Conservation (phyloP, 2,797 vertebrate species). For the Schizothorax lantsangensis region DNA sequence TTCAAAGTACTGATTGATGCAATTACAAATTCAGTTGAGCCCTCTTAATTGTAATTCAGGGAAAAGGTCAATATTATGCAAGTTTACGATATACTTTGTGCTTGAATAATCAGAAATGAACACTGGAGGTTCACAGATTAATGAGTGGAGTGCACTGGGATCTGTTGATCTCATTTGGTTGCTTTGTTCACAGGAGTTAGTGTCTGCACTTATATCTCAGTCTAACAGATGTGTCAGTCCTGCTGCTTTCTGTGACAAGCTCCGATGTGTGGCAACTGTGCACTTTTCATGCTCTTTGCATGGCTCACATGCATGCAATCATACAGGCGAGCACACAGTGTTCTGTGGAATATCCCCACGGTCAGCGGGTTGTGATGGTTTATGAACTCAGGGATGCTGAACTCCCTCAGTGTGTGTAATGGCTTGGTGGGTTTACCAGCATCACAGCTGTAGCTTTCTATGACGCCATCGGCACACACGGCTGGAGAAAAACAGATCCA, state of each 20-base stretch:
- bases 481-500: background rate
- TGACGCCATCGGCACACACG: background rate
- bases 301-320: background rate
- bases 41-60: slow-evolving; percentile 38
- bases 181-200: slow-evolving; percentile 4
- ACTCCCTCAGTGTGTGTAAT: slow-evolving; percentile 21
- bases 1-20: slow-evolving; percentile 24
- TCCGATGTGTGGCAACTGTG: background rate
- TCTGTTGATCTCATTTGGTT: background rate
- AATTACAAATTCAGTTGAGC: slow-evolving; percentile 27
- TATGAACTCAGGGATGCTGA: slow-evolving; percentile 32
- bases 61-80: slow-evolving; percentile 9
- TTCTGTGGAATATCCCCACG: background rate
- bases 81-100: background rate
- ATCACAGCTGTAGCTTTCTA: slow-evolving; percentile 23
- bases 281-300: background rate
- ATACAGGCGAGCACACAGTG: background rate
- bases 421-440: background rate
- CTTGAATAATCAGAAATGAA: background rate
- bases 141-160: background rate
- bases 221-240: background rate
- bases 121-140: background rate
- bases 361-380: background rate
- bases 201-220: background rate
- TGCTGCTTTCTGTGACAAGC: background rate